phyloP scores from a whole-genome alignment of 2,797 vertebrate genomes.

The Pipistrellus kuhlii region DNA sequence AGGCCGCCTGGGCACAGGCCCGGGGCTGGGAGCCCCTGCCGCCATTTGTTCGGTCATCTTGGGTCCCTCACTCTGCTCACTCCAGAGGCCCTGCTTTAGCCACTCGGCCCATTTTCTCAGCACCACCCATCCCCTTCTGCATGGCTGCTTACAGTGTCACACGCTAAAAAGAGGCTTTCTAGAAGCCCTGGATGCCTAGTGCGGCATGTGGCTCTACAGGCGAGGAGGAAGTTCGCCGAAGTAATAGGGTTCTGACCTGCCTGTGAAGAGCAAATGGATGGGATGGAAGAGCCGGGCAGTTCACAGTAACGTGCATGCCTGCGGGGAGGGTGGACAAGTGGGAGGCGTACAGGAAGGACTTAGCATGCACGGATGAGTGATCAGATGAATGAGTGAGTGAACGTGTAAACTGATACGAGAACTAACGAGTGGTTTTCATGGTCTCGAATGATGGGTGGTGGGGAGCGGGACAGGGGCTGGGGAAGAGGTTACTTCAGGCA shows the following conservation, averaged over 20 bases:
- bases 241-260: not conserved
- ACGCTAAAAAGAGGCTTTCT: not conserved
- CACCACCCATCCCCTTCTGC: not conserved
- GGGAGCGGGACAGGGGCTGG: not conserved
- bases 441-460: not conserved
- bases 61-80: not conserved
- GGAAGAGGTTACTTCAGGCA: too few species aligned
- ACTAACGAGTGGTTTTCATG: not conserved
- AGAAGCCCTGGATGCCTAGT: not conserved
- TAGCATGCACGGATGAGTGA: fast-evolving
- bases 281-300: not conserved
- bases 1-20: not conserved
- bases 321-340: not conserved
- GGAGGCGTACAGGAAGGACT: not conserved
- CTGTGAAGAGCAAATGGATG: not conserved
- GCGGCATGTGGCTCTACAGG: not conserved
- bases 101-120: not conserved
- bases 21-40: too few species aligned
- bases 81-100: not conserved
- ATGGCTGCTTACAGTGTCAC: not conserved
- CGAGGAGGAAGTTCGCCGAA: not conserved
- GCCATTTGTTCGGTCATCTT: not conserved
- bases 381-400: not conserved
- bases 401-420: fast-evolving
- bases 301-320: fast-evolving